Conservation (phyloP, 2,888 invertebrate genomes). For the Ophraella communa region DNA sequence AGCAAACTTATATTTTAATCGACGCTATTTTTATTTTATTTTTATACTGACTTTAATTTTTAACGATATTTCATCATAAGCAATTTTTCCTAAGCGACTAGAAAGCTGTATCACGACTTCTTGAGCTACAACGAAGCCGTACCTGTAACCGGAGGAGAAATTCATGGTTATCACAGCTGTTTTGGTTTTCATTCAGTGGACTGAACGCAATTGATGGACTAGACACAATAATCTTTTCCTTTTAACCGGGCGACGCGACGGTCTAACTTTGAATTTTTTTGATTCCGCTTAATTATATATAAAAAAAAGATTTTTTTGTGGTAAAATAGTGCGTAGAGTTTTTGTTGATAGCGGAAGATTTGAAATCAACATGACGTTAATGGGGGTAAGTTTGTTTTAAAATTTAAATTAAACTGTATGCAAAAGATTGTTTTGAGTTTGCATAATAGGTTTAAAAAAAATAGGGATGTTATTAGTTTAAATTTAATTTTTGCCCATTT, state of each 20-base stretch:
- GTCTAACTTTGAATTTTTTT: neutral
- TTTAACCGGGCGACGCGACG: neutral
- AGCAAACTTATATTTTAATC: too few relatives aligned
- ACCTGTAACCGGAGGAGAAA: constrained; percentile 23
- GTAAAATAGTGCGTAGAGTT: neutral
- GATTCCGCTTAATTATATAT: neutral
- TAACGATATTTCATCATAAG: too few relatives aligned
- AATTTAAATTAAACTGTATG: neutral
- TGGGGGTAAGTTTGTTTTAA: neutral
- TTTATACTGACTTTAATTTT: too few relatives aligned
- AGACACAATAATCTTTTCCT: neutral
- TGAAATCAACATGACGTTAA: neutral
- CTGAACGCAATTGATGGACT: constrained; percentile 15
- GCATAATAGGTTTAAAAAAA: too few relatives aligned
- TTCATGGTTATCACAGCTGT: constrained; percentile 21
- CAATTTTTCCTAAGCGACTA: neutral
- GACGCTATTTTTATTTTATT: too few relatives aligned
- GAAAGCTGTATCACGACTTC: neutral
- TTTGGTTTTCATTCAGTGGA: constrained; percentile 26
- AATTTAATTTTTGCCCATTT: too few relatives aligned
- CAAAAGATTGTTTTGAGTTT: too few relatives aligned
- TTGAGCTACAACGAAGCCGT: neutral
- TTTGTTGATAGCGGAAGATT: neutral
- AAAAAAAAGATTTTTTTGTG: neutral
- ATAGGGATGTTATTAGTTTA: too few relatives aligned